Percentiles rank a stretch among this genome's conserved stretches.
These are phyloP conservation scores for Gortyna flavago DNA, from an alignment of 2,888 invertebrate species.

Conservation along the genomic window DNA sequence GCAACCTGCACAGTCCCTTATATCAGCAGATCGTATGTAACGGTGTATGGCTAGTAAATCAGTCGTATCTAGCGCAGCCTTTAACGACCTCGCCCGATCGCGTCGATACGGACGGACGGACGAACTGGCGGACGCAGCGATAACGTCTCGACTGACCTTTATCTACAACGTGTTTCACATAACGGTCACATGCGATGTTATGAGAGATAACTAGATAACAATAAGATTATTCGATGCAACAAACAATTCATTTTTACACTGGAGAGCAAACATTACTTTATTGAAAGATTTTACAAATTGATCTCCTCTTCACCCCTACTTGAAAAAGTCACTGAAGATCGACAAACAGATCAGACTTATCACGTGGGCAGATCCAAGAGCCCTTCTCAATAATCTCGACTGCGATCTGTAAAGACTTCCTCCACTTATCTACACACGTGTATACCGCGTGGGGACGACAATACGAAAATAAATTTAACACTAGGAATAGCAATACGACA, in stretches of 20 bases:
- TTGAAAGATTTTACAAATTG: slow-evolving; percentile 5
- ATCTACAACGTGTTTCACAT: slow-evolving; percentile 25
- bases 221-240: background rate
- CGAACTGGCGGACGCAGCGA: slow-evolving; percentile 29
- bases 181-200: background rate
- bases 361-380: slow-evolving; percentile 1
- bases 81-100: slow-evolving; percentile 55
- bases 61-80: slow-evolving; percentile 38
- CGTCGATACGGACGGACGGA: slow-evolving; percentile 26
- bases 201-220: background rate
- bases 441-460: background rate
- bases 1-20: slow-evolving; percentile 25
- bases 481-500: background rate
- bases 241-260: background rate
- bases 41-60: slow-evolving; percentile 55
- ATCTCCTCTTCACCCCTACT: background rate
- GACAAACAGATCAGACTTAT: slow-evolving; percentile 11
- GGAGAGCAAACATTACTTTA: background rate
- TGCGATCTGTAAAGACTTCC: slow-evolving; percentile 23
- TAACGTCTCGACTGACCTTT: slow-evolving; percentile 38
- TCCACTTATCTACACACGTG: slow-evolving; percentile 14
- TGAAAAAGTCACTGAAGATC: slow-evolving; percentile 2
- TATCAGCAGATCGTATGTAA: slow-evolving; percentile 42
- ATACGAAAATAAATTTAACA: background rate
- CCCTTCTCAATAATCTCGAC: slow-evolving; percentile 17